These are phyloP conservation scores for Cephus spinipes DNA, from an alignment of 2,888 invertebrate genomes.

Conservation along the genomic window DNA sequence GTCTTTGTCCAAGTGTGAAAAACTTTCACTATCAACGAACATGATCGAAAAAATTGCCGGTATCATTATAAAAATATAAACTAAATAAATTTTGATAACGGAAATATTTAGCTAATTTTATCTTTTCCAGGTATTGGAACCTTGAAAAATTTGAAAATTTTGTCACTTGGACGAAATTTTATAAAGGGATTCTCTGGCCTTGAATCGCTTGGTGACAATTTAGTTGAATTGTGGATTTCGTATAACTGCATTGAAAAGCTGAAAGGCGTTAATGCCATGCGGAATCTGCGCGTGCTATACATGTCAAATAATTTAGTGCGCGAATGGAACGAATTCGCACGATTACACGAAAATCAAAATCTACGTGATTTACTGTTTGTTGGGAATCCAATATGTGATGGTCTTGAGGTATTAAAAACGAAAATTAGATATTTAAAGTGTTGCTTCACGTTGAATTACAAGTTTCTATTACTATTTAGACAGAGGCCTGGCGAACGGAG, in stretches of 20 bases:
- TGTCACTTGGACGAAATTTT: conserved; percentile 89
- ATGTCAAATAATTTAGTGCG: conserved; percentile 88
- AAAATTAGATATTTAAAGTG: neutral
- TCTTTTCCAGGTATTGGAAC: conserved; percentile 74
- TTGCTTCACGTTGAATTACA: neutral
- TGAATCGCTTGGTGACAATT: conserved; percentile 86
- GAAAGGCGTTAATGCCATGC: conserved; percentile 85
- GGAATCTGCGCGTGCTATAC: conserved; percentile 84
- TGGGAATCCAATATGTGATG: conserved; percentile 71
- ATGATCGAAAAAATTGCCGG: conserved; percentile 90
- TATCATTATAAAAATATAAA: conserved; percentile 24
- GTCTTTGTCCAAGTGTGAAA: conserved; percentile 80
- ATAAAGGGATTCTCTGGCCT: conserved; percentile 90
- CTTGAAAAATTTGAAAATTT: conserved; percentile 83
- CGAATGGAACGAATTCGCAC: conserved; percentile 89
- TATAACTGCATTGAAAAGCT: conserved; percentile 93
- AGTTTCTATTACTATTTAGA: conserved; percentile 62
- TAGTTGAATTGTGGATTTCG: conserved; percentile 94
- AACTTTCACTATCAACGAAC: conserved; percentile 90
- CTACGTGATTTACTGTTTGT: conserved; percentile 85
- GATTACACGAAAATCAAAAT: conserved; percentile 77
- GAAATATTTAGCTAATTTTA: neutral
- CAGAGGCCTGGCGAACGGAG: conserved; percentile 78
- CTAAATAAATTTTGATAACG: neutral
- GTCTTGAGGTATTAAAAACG: conserved; percentile 53